A percentile compares a stretch with the other conserved stretches of the same genome.
These are phyloP conservation scores for Hippolais icterina DNA, from an alignment of 2,113 vertebrate genomes.

Conservation along the genomic window DNA sequence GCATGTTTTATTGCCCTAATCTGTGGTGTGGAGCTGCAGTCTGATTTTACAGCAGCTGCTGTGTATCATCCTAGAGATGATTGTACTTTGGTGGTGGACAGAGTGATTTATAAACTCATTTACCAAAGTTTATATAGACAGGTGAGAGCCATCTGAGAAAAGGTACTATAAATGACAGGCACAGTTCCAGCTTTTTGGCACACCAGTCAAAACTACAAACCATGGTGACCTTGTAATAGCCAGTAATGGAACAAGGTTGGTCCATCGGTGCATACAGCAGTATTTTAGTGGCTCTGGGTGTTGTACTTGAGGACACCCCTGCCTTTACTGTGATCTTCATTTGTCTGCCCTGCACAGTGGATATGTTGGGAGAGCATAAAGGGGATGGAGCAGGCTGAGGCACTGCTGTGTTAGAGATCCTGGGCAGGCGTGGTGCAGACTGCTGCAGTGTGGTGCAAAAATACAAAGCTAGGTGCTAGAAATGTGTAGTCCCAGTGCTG, in stretches of 20 bases:
- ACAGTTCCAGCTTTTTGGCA: not conserved
- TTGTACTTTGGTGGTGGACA: not conserved
- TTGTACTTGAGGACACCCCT: not conserved
- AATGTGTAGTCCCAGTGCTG: not conserved
- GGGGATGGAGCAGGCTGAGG: not conserved
- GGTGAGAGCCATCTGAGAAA: conserved; percentile 31
- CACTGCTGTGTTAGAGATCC: not conserved
- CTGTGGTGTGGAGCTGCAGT: not conserved
- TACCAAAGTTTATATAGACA: conserved; percentile 41
- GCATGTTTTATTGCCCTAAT: conserved; percentile 25
- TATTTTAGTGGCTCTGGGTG: not conserved
- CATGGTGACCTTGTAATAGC: not conserved
- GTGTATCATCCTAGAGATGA: conserved; percentile 5
- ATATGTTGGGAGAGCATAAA: not conserved
- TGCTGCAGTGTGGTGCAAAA: not conserved
- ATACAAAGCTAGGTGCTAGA: not conserved
- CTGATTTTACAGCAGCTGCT: conserved; percentile 43
- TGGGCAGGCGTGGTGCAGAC: not conserved
- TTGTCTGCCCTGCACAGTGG: not conserved
- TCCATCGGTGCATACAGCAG: not conserved
- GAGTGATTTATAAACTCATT: conserved; percentile 51
- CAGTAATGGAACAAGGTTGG: not conserved
- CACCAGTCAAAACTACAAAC: not conserved
- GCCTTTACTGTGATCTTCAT: not conserved
- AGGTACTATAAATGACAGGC: not conserved